Evolutionary conservation across 2,113 vertebrate species (phyloP), one percentile per base, ranked within the genome.

Genomic region (Leptobrachium leishanense): DNA sequence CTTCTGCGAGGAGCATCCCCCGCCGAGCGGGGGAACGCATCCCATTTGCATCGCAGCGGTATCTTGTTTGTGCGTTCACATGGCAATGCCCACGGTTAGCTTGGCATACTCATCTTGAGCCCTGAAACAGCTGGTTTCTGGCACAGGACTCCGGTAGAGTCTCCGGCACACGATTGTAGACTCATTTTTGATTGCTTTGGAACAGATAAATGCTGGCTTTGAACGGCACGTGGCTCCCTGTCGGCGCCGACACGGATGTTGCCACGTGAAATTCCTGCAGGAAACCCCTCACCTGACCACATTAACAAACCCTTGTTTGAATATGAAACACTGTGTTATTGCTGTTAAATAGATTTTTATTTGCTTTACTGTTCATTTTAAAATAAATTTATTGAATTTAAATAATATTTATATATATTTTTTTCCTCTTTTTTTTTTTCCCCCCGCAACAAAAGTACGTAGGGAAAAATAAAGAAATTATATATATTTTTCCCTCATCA

Each of bases 41-140:
- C 13, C n/a, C 15, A 77, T 70, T 77, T 76, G 41, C 42, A 15
- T 62, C 75, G 10, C 75, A 77, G 75, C 75, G 31, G 67, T 55
- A 39, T 13, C 9, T 44, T 59, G 9, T 43, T 8, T 69, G 15
- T 41, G 3, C 20, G 6, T 3, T 62, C 67, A 77, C 75, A 77
- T 77, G 75, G 42, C 67, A 40, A 9, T 40, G 42, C 53, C 66
- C 57, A 54, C 55, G 15, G 42, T 44, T 1, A 0, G 9, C 13
- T 39, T 44, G 53, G 54, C 54, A 69, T 2, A 20, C 41, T 39
- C 31, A 46, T 46, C 75, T 42, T 69, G 66, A 68, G 75, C 75
- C 66, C 54, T 0, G 7, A 31, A 65, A 77, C 75, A 77, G 75
- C 66, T 8, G 53, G 75, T 8, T 64, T 6, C 75, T 77, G 75